Evolutionary conservation across 1,140 invertebrate genomes (phyloP).

Genomic region (Lucilia cuprina): DNA sequence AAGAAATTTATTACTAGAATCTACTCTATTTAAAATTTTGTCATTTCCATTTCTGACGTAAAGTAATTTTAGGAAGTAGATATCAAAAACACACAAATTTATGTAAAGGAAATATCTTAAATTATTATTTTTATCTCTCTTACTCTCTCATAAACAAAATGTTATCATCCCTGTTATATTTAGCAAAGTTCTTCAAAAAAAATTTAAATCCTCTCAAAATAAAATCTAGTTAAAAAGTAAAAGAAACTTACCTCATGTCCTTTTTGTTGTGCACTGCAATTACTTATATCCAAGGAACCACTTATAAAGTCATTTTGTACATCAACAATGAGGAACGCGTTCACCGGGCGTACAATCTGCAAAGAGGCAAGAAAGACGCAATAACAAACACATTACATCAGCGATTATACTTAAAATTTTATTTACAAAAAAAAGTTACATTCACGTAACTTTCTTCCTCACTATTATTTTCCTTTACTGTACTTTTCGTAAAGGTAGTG

Average conservation of each 20-base stretch:
- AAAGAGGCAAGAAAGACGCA: slow-evolving; percentile 44
- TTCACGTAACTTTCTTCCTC: too few species aligned
- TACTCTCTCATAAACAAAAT: too few species aligned
- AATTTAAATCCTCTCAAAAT: not conserved
- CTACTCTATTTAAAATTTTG: too few species aligned
- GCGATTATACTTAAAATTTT: too few species aligned
- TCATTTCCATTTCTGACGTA: too few species aligned
- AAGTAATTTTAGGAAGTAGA: too few species aligned
- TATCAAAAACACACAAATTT: too few species aligned
- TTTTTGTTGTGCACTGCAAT: slow-evolving; percentile 92
- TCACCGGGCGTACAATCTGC: slow-evolving; percentile 84
- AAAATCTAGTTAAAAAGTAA: not conserved
- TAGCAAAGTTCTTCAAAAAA: not conserved
- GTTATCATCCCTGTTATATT: too few species aligned
- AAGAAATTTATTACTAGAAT: too few species aligned
- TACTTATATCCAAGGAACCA: slow-evolving; percentile 90
- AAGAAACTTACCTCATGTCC: slow-evolving; percentile 74
- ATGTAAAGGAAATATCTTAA: too few species aligned
- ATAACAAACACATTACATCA: not conserved
- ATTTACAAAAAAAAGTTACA: too few species aligned
- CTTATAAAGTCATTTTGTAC: slow-evolving; percentile 99
- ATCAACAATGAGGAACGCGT: slow-evolving; percentile 93
- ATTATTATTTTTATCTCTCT: too few species aligned
- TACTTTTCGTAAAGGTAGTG: not conserved
- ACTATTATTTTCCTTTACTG: not conserved